Percentiles rank a stretch among this genome's conserved stretches.
These are phyloP conservation scores for Channa maculata DNA, from an alignment of 2,113 vertebrate species.

Conservation along the genomic window DNA sequence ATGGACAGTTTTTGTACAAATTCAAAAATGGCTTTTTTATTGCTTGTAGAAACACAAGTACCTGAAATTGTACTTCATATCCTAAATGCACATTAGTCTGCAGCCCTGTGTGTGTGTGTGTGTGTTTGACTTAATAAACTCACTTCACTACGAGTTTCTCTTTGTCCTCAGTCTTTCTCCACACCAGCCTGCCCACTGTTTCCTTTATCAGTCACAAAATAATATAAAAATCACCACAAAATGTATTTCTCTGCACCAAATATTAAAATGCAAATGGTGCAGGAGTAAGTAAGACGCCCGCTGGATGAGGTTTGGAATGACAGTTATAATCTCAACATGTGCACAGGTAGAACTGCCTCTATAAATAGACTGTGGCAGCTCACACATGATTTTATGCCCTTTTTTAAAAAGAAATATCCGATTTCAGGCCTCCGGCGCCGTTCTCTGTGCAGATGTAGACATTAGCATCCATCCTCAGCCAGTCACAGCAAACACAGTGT, in stretches of 20 bases:
- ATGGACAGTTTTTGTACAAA: too few relatives aligned
- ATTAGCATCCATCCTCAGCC: not conserved
- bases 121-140: too few relatives aligned
- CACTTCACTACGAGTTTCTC: too few relatives aligned
- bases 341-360: not conserved
- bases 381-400: not conserved
- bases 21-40: too few relatives aligned
- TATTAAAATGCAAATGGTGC: not conserved
- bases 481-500: not conserved
- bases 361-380: not conserved
- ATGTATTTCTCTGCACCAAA: too few relatives aligned
- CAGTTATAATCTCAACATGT: not conserved
- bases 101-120: too few relatives aligned
- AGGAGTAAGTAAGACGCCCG: not conserved
- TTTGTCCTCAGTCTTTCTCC: too few relatives aligned
- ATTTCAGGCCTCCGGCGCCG: not conserved
- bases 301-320: not conserved
- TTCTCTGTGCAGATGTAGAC: not conserved
- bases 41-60: too few relatives aligned
- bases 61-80: too few relatives aligned
- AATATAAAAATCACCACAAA: not conserved
- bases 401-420: not conserved
- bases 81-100: too few relatives aligned
- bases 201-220: not conserved
- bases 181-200: too few relatives aligned